phyloP scores from a whole-genome alignment of 2,888 invertebrate species.

The Agrotis clavis region DNA sequence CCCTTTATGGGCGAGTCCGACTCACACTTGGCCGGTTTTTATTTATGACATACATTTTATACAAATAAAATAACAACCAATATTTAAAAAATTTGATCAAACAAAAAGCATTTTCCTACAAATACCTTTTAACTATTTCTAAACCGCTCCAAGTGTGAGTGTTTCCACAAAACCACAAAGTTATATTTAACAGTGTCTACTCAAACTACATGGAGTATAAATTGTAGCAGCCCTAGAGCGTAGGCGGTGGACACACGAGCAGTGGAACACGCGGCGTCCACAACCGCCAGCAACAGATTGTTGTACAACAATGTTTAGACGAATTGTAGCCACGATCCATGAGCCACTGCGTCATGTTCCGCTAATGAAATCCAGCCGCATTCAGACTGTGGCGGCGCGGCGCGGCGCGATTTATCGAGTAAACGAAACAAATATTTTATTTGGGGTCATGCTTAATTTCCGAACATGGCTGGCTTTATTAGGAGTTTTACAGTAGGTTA shows the following conservation, averaged over 20 bases:
- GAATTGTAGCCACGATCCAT: constrained; percentile 57
- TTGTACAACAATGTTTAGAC: constrained; percentile 66
- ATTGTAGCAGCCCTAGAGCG: constrained; percentile 12
- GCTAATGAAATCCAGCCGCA: constrained; percentile 63
- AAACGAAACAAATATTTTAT: constrained; percentile 25
- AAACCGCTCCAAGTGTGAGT: constrained; percentile 6
- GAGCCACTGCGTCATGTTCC: constrained; percentile 47
- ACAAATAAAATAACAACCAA: too few species aligned
- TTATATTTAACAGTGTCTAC: constrained; percentile 33
- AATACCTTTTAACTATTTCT: constrained; percentile 22
- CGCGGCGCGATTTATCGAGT: constrained; percentile 20
- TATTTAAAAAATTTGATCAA: too few species aligned
- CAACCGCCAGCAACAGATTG: constrained; percentile 68
- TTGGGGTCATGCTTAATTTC: constrained; percentile 18
- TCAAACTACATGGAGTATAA: constrained; percentile 16
- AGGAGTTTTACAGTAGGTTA: not conserved
- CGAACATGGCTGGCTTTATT: constrained; percentile 17
- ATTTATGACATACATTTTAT: too few species aligned
- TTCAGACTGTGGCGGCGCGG: constrained; percentile 28
- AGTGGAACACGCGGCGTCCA: constrained; percentile 3
- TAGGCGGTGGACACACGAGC: constrained; percentile 30
- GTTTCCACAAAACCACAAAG: constrained; percentile 43
- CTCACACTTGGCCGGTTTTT: too few species aligned
- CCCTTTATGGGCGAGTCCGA: too few species aligned
- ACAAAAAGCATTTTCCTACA: not conserved